Evolutionary conservation across 2,113 vertebrate species (phyloP).

Genomic region (Neotragus pygmaeus): DNA sequence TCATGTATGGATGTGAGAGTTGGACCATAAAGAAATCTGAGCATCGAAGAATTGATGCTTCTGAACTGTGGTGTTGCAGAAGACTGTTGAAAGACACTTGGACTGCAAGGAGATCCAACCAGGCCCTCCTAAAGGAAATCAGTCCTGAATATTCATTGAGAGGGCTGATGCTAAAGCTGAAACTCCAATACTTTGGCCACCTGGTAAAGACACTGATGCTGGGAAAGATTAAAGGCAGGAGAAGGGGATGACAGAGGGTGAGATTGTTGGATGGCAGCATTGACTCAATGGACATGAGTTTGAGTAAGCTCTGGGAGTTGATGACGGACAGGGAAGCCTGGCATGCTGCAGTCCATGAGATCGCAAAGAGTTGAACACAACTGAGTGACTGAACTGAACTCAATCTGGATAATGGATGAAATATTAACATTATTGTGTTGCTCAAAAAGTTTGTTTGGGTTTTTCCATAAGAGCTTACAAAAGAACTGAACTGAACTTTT

Average conservation of each 20-base stretch:
- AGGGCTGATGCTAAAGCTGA: not conserved
- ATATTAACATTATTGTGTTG: not conserved
- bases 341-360: not conserved
- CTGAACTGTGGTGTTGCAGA: not conserved
- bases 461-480: not conserved
- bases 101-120: not conserved
- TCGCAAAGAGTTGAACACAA: rapidly evolving
- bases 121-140: not conserved
- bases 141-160: not conserved
- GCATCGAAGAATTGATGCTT: rapidly evolving
- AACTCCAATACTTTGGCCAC: not conserved
- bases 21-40: not conserved
- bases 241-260: not conserved
- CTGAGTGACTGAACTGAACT: not conserved
- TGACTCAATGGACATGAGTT: not conserved
- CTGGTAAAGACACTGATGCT: not conserved
- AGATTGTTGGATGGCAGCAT: not conserved
- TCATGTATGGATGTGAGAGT: not conserved
- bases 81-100: not conserved
- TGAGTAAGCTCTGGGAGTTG: not conserved
- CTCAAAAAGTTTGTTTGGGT: not conserved
- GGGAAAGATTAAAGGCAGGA: not conserved
- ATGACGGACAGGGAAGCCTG: not conserved
- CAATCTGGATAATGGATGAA: not conserved
- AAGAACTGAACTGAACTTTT: not conserved